Base-by-base conservation (phyloP, 1,140 invertebrate genomes). In the Agrypnia vestita region DNA sequence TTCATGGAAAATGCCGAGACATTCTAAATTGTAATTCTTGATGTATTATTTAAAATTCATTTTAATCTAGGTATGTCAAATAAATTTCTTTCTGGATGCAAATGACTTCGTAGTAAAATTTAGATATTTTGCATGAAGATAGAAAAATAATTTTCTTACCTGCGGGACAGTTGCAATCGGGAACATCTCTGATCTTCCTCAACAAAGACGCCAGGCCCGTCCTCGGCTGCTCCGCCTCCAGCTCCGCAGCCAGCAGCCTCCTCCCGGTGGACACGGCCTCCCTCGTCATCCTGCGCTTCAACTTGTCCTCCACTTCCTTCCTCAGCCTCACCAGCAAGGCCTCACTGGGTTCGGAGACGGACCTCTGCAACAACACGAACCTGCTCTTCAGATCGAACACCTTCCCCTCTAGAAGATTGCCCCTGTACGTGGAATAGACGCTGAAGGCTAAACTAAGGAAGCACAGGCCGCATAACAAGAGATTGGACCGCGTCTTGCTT, bases 91-190 rank as follows among this genome's bases (percentile, higher is more conserved):
- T n/a, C n/a, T n/a, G n/a, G n/a, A n/a, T n/a, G n/a, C n/a, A n/a
- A n/a, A n/a, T n/a, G n/a, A n/a, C n/a, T n/a, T n/a, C n/a, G n/a
- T n/a, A n/a, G n/a, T n/a, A n/a, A n/a, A n/a, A n/a, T n/a, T n/a
- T n/a, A n/a, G n/a, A n/a, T n/a, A n/a, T n/a, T n/a, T n/a, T n/a
- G n/a, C n/a, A n/a, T n/a, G n/a, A n/a, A n/a, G n/a, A n/a, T n/a
- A n/a, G n/a, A n/a, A n/a, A n/a, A n/a, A n/a, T n/a, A 3, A 35
- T 35, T 35, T 35, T 35, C 25, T 15, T 51, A 83, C 82, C 82
- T 83, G 82, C 69, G 17, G 82, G 82, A 83, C 82, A 83, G 76
- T 73, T 80, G 76, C 82, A 83, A 72, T 83, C 82, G 3, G 75
- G 25, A 12, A 76, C 43, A 56, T 83, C 82, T 49, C 82, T 83